Base-by-base conservation (phyloP, 2,797 vertebrate genomes). In the Fistularia commersonii region DNA sequence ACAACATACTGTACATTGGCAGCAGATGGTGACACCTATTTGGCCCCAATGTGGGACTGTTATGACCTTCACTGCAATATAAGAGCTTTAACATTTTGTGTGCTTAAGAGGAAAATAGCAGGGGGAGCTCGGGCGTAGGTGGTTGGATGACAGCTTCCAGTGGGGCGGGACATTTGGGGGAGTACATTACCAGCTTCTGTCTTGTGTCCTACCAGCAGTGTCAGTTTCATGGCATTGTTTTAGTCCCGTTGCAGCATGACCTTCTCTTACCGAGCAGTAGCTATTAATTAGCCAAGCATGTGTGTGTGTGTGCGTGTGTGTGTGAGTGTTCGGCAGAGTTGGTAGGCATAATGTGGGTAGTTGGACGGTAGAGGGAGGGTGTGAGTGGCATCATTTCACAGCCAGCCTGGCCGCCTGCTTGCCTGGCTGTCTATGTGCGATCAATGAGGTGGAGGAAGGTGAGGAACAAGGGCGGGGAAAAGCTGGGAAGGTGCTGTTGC, bases 251-350 rank as follows among this genome's bases (percentile, higher is more conserved):
- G 71, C 69, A 61, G 67, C 60, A 10, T 83, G 82, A 87, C 85
- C 83, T 88, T 87, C 83, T 84, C 75, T 74, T 59, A 49, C 55
- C 66, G 65, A 81, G 72, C 76, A 82, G 56, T 65, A 64, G 67
- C 84, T 82, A 87, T 88, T 88, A 85, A 87, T 89, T 88, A 87
- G 80, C 66, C 69, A 50, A 64, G 59, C 49, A 7, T 69, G 46
- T 49, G 43, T 54, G 54, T 66, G 51, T 62, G 37, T 41, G 42
- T 49, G 4, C 14, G 48, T 53, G 55, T 59, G 47, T 47, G 33
- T 45, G 33, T 50, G 54, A 48, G 51, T 51, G 60, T 41, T 54
- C 23, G 4, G 23, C 5, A 11, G 14, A 32, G 46, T 7, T 45
- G 64, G 14, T 42, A 37, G 15, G 36, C 62, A 53, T 46, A 57